Conservation (phyloP, 2,888 invertebrate genomes). For the Apocheima hispidaria region DNA sequence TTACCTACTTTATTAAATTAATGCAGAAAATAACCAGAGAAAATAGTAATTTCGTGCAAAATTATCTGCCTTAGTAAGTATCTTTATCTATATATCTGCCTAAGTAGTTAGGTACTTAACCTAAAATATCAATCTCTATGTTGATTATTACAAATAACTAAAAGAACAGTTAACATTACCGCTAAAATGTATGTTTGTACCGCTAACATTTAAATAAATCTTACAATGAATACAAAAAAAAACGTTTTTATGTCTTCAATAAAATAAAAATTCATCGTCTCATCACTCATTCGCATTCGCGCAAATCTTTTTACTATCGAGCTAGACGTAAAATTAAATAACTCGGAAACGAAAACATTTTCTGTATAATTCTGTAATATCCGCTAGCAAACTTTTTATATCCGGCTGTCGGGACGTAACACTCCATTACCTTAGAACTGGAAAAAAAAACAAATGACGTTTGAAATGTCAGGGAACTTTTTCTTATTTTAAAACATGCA, state of each 20-base stretch:
- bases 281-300: constrained; percentile 11
- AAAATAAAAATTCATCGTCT: constrained; percentile 18
- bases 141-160: background rate
- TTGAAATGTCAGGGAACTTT: constrained; percentile 17
- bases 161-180: constrained; percentile 3
- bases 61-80: background rate
- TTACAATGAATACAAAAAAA: background rate
- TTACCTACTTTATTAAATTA: too few species aligned
- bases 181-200: background rate
- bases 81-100: too few species aligned
- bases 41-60: background rate
- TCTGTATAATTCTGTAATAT: constrained; percentile 59
- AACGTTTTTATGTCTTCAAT: background rate
- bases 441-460: constrained; percentile 35
- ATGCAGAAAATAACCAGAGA: background rate
- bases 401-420: constrained; percentile 42
- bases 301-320: constrained; percentile 19
- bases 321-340: constrained; percentile 51
- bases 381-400: constrained; percentile 50
- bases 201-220: background rate
- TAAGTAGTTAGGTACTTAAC: too few species aligned
- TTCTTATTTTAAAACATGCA: constrained; percentile 7
- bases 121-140: background rate
- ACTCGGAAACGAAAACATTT: constrained; percentile 56
- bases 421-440: constrained; percentile 47